Evolutionary conservation across 2,888 invertebrate genomes (phyloP), one percentile per base, ranked within the genome.

Genomic region (Chesias legatella): DNA sequence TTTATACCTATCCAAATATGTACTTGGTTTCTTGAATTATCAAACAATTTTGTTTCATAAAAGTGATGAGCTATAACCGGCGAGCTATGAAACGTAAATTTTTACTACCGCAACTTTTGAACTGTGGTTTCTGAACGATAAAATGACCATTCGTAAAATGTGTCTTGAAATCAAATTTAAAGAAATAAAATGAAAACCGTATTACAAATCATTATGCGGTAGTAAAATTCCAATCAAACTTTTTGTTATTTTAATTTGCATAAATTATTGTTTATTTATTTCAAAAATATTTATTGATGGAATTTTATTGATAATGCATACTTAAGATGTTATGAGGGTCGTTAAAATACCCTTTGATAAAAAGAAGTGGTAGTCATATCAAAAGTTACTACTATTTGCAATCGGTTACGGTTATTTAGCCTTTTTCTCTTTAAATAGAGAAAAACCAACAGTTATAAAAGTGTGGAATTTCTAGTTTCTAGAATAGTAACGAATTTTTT

Each of bases 91-190:
- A 63, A 53, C 56, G 63, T 63, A 67, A 67, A 62, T 68, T 73
- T 71, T 71, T 67, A 73, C 63, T 67, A 74, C 68, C 72, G 53
- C 60, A 60, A 67, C 67, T 61, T 71, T 70, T 68, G 56, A 44
- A 32, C 43, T 35, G 28, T 32, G 25, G 8, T 36, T 36, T 22
- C 22, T n/a, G 22, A 7, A 17, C 13, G 13, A n/a, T 17, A 24
- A 34, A 40, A 29, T 27, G 33, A 30, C 33, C 40, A 36, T 40
- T 40, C 24, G 11, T 33, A 33, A 21, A 36, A 20, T 35, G 43
- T 28, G 40, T 40, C 40, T 36, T 45, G 6, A 40, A 45, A 33
- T 41, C 26, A 41, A 40, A 40, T 36, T 45, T 40, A 29, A 40
- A 29, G 40, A 10, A 22, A 33, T 45, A 45, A 45, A 45, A 45